These are phyloP conservation scores for Actinemys pallida DNA, from an alignment of 2,113 vertebrate species.

Conservation along the genomic window DNA sequence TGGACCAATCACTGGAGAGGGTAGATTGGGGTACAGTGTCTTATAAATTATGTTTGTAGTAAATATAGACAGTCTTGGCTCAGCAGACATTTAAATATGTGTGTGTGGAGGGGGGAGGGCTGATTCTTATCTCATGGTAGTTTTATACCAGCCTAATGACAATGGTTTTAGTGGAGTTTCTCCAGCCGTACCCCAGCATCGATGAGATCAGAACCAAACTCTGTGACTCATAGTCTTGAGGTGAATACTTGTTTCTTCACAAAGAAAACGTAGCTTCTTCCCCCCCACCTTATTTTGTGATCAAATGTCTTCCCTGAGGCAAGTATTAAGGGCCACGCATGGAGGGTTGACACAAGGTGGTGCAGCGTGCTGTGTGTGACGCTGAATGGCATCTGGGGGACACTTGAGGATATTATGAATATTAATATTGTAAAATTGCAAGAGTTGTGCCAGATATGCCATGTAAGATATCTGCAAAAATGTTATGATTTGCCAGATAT, in stretches of 20 bases:
- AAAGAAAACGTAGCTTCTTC: not conserved
- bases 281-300: not conserved
- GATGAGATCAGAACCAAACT: not conserved
- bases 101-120: not conserved
- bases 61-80: slow-evolving; percentile 10
- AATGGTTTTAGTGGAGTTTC: not conserved
- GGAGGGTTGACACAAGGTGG: not conserved
- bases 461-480: no score
- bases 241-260: not conserved
- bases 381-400: no score
- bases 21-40: not conserved
- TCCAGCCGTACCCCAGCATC: not conserved
- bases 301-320: not conserved
- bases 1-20: slow-evolving; percentile 15
- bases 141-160: not conserved
- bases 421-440: no score
- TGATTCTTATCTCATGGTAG: not conserved
- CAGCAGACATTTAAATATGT: not conserved
- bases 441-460: no score
- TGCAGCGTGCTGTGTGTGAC: not conserved
- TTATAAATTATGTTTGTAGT: not conserved
- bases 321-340: not conserved
- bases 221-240: not conserved
- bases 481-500: no score
- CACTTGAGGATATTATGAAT: no score